These are phyloP conservation scores for Papilio gigon DNA, from an alignment of 2,888 invertebrate genomes.

Conservation along the genomic window DNA sequence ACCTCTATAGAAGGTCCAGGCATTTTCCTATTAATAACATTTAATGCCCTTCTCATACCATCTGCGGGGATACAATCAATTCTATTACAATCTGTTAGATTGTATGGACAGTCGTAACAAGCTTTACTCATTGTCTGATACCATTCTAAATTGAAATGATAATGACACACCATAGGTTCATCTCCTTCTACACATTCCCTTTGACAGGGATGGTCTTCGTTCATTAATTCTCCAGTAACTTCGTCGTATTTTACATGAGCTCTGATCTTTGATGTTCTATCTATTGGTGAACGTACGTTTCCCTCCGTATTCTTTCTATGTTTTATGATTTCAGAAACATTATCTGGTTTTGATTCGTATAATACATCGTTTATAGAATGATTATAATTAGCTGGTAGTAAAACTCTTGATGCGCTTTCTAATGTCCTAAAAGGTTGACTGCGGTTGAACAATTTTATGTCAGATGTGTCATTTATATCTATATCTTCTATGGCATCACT, in stretches of 20 bases:
- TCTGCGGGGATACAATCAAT: conserved; percentile 93
- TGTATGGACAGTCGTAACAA: conserved; percentile 91
- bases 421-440: conserved; percentile 50
- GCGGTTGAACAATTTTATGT: conserved; percentile 53
- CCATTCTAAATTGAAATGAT: conserved; percentile 89
- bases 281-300: conserved; percentile 49
- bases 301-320: conserved; percentile 48
- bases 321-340: conserved; percentile 41
- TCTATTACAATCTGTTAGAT: conserved; percentile 87
- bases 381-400: conserved; percentile 57
- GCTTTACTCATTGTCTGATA: conserved; percentile 94
- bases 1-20: conserved; percentile 94
- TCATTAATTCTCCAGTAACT: conserved; percentile 72
- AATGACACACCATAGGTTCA: conserved; percentile 86
- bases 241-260: conserved; percentile 72
- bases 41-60: conserved; percentile 88
- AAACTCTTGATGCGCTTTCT: conserved; percentile 72
- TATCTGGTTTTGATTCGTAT: conserved; percentile 52
- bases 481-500: conserved; percentile 17
- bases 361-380: conserved; percentile 58
- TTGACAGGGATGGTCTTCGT: conserved; percentile 83
- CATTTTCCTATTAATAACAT: conserved; percentile 92
- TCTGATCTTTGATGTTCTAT: conserved; percentile 61
- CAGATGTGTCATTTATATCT: conserved; percentile 36
- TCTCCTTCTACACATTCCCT: conserved; percentile 84